phyloP scores from a whole-genome alignment of 2,888 invertebrate genomes.

The Eretmocerus hayati region DNA sequence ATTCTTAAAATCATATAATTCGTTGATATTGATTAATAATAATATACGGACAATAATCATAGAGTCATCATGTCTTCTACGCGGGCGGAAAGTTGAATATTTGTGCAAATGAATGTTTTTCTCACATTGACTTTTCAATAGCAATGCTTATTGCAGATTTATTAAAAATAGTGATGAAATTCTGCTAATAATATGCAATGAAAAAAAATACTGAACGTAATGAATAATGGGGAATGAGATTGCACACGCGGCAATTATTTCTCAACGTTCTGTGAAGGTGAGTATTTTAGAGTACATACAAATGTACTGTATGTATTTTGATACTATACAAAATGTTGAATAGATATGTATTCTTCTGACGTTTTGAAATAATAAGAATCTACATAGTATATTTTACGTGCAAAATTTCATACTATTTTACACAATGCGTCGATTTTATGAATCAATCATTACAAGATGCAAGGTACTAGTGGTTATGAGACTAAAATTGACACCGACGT shows the following conservation, averaged over 20 bases:
- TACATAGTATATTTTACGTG: conserved; percentile 14
- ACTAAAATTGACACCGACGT: conserved; percentile 21
- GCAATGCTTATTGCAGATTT: no score
- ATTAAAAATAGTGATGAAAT: no score
- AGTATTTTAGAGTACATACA: conserved; percentile 26
- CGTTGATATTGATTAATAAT: conserved; percentile 26
- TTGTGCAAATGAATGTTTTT: no score
- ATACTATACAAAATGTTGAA: no score
- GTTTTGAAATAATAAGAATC: conserved; percentile 16
- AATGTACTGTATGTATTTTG: no score
- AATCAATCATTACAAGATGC: conserved; percentile 18
- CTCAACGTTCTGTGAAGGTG: conserved; percentile 17
- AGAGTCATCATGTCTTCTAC: conserved; percentile 17
- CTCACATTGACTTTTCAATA: no score
- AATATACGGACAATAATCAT: conserved; percentile 21
- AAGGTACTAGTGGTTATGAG: conserved; percentile 25
- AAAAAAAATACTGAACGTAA: conserved; percentile 41
- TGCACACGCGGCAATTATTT: conserved; percentile 15
- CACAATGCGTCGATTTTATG: conserved; percentile 16
- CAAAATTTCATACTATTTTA: conserved; percentile 22
- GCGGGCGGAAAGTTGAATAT: no score
- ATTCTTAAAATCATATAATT: conserved; percentile 25
- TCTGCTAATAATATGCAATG: conserved; percentile 21
- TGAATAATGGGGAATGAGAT: conserved; percentile 30
- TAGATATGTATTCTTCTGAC: no score